Evolutionary conservation across 2,113 vertebrate genomes (phyloP), one percentile per base, ranked within the genome.

Genomic region (Thamnophis sirtalis): DNA sequence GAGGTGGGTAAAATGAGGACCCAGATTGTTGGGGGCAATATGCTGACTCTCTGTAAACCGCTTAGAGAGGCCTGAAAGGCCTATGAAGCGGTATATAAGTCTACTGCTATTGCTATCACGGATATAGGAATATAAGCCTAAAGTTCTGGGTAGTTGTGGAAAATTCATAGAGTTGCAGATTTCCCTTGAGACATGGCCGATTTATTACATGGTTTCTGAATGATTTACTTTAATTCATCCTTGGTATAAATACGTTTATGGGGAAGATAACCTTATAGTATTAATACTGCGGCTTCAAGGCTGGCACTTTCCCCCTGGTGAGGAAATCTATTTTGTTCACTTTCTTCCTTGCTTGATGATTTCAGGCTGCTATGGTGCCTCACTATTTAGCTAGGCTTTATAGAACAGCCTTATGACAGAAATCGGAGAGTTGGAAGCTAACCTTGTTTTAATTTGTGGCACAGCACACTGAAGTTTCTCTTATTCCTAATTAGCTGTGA

Each of bases 401-500:
- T 73, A 33, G n/a, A 68, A 68, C 17, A 21, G 33, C 3, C 73
- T 80, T 90, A 43, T 84, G 53, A 48, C 26, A 90, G 22, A 54
- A 63, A 22, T 21, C 50, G 38, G 51, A 43, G 84, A 84, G 33
- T 90, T 84, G 43, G 60, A 60, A 80, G 33, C 33, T 19, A 86
- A 68, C 0, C 5, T 63, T 91, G 13, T 24, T 38, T 73, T 86
- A 73, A n/a, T 55, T 94, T 93, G 50, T 60, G 48, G 43, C 86
- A 3, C n/a, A 19, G 5, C 84, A 55, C 85, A 86, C 91, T 93
- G 86, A 84, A 92, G 48, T 54, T 3, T 88, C 88, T 87, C 10
- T 86, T 80, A 24, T 56, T 90, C 91, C 90, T 85, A 49, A n/a
- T 93, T 88, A 93, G 50, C 87, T 88, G 89, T 24, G 87, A 86